Evolutionary conservation across 1,140 invertebrate genomes (phyloP).

Genomic region (Lanistes nyassanus): DNA sequence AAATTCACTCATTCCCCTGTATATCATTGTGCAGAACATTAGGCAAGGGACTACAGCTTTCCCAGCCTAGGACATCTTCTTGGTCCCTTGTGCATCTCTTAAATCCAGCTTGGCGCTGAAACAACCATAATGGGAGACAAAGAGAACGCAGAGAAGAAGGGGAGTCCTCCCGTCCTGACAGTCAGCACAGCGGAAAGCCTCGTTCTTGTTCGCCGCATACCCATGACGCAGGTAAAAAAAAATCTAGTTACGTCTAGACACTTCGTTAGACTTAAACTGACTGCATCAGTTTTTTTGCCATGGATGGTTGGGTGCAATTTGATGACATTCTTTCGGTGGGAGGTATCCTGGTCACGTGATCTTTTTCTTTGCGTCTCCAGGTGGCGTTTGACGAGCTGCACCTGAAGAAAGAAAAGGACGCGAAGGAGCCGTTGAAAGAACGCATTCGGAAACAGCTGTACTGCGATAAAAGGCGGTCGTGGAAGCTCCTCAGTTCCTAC

Average conservation of each 20-base stretch:
- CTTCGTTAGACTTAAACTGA: not conserved
- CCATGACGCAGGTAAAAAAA: not conserved
- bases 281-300: not conserved
- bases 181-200: constrained; percentile 11
- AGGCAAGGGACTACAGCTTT: too few relatives aligned
- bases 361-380: constrained; percentile 46
- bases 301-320: not conserved
- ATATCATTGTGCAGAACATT: too few relatives aligned
- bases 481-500: constrained; percentile 50
- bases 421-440: constrained; percentile 15
- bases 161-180: too few relatives aligned
- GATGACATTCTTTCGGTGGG: not conserved
- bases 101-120: too few relatives aligned
- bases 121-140: too few relatives aligned
- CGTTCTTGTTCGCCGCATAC: not conserved
- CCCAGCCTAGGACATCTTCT: too few relatives aligned
- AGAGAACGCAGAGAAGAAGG: too few relatives aligned
- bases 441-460: constrained; percentile 38
- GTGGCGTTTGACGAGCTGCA: constrained; percentile 54
- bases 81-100: too few relatives aligned
- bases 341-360: constrained; percentile 7
- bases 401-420: constrained; percentile 32
- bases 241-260: not conserved
- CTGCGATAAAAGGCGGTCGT: constrained; percentile 52
- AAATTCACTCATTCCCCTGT: too few relatives aligned